Base-by-base conservation (phyloP, 2,113 vertebrate species). In the Manacus vitellinus region DNA sequence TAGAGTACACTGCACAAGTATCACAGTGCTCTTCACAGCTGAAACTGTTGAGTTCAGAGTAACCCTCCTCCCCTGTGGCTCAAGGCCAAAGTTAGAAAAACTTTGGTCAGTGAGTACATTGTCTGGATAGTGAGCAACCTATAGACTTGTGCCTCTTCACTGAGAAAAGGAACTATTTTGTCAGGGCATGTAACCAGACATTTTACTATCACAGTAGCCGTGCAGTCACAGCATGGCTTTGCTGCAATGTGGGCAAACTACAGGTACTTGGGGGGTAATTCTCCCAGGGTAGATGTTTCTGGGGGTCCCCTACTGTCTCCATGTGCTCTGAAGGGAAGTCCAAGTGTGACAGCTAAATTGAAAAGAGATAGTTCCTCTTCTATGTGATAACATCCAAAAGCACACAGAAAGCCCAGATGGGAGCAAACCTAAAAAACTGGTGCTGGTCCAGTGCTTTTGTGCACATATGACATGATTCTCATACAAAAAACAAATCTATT, bases 121-220 rank as follows among this genome's bases (percentile, higher is more conserved):
- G 4, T 35, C 35, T 56, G 35, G 33, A 51, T 51, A 61, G 31
- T 51, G 35, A 79, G 10, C 17, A 61, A 51, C 12, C 14, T 63
- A 35, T 4, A 55, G 61, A 13, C 9, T 56, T 55, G 27, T 51
- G 31, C 9, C 23, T 54, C 12, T 71, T 66, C 49, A 12, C 11
- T 59, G 44, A 47, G 27, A 22, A 77, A 54, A 85, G 12, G 33
- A 72, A 23, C 11, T 31, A 2, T 18, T 24, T 54, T 30, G 28
- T 44, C 6, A 78, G 21, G 25, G 12, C 35, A 33, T 0, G 1
- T 78, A 41, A 78, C 6, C 21, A 54, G n/a, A 7, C 0, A 0
- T 85, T 44, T 13, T 28, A 66, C 44, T 46, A 4, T 8, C 0
- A 2, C 49, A 15, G 3, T 17, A 55, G 22, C 47, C 0, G 0